phyloP scores from a whole-genome alignment of 2,888 invertebrate genomes.

The Drosophila prolongata region DNA sequence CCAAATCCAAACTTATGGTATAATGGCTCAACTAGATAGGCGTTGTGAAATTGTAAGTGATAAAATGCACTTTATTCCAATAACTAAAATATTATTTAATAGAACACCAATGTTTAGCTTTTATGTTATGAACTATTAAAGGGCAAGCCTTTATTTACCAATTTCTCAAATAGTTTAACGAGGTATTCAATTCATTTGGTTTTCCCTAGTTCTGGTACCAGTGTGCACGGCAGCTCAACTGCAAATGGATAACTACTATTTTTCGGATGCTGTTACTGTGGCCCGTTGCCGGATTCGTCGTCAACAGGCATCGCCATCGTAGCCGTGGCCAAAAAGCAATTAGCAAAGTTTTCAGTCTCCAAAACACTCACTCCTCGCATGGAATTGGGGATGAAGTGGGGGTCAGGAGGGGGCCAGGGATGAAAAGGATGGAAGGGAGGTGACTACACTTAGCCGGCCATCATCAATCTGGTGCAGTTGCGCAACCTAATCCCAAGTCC shows the following conservation, averaged over 20 bases:
- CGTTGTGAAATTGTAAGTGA: too few relatives aligned
- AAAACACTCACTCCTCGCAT: conserved; percentile 29
- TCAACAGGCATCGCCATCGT: conserved; percentile 42
- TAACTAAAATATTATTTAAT: too few relatives aligned
- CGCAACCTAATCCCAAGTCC: conserved; percentile 10
- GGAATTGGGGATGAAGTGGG: conserved; percentile 3
- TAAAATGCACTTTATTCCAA: too few relatives aligned
- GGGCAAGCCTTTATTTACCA: too few relatives aligned
- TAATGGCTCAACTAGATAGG: too few relatives aligned
- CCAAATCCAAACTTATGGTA: too few relatives aligned
- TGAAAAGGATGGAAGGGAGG: not conserved
- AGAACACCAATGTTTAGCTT: too few relatives aligned
- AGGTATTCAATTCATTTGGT: not conserved
- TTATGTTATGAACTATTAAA: too few relatives aligned
- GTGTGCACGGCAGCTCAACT: conserved; percentile 16
- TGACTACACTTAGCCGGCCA: conserved; percentile 33
- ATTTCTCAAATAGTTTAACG: too few relatives aligned
- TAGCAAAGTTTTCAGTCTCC: conserved; percentile 74
- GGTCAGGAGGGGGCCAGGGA: not conserved
- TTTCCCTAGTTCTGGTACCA: not conserved
- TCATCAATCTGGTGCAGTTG: conserved; percentile 73
- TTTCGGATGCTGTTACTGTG: conserved; percentile 28
- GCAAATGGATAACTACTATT: conserved; percentile 39
- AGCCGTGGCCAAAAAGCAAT: conserved; percentile 78
- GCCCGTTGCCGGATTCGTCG: conserved; percentile 18